These are phyloP conservation scores for Rhagoletis pomonella DNA, from an alignment of 1,140 invertebrate species.

Conservation along the genomic window DNA sequence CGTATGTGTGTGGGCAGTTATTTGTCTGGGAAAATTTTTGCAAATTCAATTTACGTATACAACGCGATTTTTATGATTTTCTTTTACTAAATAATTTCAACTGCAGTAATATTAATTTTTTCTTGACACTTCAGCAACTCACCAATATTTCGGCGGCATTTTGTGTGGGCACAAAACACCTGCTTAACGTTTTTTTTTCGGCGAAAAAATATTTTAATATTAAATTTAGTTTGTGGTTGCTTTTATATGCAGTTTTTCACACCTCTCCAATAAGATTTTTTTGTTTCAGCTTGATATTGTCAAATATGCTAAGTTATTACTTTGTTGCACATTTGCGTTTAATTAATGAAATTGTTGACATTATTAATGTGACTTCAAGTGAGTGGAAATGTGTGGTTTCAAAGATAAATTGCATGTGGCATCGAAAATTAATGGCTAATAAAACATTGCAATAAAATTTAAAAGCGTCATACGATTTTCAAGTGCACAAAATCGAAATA, in stretches of 20 bases:
- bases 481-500: too few relatives aligned
- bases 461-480: too few relatives aligned
- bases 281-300: too few relatives aligned
- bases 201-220: neutral
- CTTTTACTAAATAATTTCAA: neutral
- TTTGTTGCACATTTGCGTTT: neutral
- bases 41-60: slow-evolving; percentile 18
- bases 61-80: neutral
- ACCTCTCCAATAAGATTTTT: neutral
- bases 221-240: neutral
- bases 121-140: neutral
- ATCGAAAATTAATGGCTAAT: neutral
- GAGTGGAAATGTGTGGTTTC: neutral
- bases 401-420: neutral
- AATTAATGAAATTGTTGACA: neutral
- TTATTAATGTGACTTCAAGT: slow-evolving; percentile 22
- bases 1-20: slow-evolving; percentile 37
- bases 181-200: neutral
- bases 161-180: slow-evolving; percentile 2
- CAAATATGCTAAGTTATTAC: neutral
- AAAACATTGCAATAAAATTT: too few relatives aligned
- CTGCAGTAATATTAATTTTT: neutral
- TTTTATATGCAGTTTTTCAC: neutral
- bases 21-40: slow-evolving; percentile 50
- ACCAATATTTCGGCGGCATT: neutral